Evolutionary conservation across 2,888 invertebrate species (phyloP), one percentile per base, ranked within the genome.

Genomic region (Drosophila prostipennis): DNA sequence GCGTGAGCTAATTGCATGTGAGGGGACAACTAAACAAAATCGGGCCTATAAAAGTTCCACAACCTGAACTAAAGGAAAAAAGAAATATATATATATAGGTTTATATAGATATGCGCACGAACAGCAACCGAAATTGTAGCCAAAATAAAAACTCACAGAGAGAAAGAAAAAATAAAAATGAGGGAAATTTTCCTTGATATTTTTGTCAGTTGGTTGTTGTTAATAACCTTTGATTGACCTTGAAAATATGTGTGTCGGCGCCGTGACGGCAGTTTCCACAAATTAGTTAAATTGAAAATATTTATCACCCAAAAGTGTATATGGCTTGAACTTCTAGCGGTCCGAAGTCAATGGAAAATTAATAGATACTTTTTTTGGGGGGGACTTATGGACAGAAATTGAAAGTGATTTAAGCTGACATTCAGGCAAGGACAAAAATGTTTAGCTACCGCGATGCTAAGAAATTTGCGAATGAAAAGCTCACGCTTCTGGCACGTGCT

Each of bases 181-280:
- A 34, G 48, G 53, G 49, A 76, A 77, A 75, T 73, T 74, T 84
- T 83, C 77, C 67, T 75, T 73, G 58, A 72, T 64, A 77, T 64
- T 73, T 76, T 74, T 65, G 78, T 78, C 64, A 64, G 63, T 87
- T 80, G 48, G 48, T 48, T 48, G 65, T 65, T 77, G 75, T 80
- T 72, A 76, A 83, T 84, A 89, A 90, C 89, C 89, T 89, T 78
- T 84, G 74, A 75, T 78, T 89, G 89, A 89, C 89, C 89, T 89
- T 89, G 90, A 90, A 78, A 79, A 73, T 64, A 74, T 78, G 72
- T 89, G 59, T 73, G 64, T 16, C 74, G n/a, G n/a, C n/a, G 65
- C n/a, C 14, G 34, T 45, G 43, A 16, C 45, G 39, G 49, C 45
- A 58, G 46, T 69, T 70, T 74, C 45, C 49, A 32, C 78, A 85